A percentile compares a stretch with the other conserved stretches of the same genome.
Evolutionary conservation across 2,888 invertebrate genomes (phyloP).

Genomic region (Nephrotoma flavescens): DNA sequence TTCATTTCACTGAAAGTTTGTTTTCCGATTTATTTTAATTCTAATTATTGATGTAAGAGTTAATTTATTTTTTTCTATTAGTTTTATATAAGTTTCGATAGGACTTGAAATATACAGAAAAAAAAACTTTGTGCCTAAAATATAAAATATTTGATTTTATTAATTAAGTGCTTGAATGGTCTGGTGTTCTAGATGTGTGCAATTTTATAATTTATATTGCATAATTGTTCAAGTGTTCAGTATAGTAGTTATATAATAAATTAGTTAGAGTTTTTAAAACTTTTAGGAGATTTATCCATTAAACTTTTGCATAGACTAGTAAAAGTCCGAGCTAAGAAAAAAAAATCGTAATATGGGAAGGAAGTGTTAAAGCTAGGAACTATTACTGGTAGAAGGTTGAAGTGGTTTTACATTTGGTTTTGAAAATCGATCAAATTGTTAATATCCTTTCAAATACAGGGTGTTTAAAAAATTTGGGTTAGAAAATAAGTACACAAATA

Average conservation of each 20-base stretch:
- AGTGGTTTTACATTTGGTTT: too few relatives aligned
- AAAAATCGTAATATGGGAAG: too few relatives aligned
- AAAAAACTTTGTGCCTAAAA: background rate
- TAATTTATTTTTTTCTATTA: background rate
- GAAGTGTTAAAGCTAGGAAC: too few relatives aligned
- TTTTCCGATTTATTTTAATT: background rate
- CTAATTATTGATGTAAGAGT: background rate
- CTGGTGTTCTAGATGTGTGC: background rate
- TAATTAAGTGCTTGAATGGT: background rate
- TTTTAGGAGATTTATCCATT: background rate
- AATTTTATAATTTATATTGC: background rate
- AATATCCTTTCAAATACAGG: too few relatives aligned
- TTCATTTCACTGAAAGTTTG: background rate
- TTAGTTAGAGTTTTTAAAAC: background rate
- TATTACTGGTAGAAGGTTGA: too few relatives aligned
- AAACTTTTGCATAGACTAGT: too few relatives aligned
- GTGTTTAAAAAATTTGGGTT: too few relatives aligned
- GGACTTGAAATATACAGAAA: background rate
- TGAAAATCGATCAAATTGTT: too few relatives aligned
- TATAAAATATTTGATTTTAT: background rate
- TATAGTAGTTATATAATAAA: background rate
- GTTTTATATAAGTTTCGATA: background rate
- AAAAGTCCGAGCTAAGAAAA: too few relatives aligned
- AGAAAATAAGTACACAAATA: too few relatives aligned
- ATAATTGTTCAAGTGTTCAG: background rate